Base-by-base conservation (phyloP, 1,140 invertebrate genomes). In the Armadillidium nasatum region DNA sequence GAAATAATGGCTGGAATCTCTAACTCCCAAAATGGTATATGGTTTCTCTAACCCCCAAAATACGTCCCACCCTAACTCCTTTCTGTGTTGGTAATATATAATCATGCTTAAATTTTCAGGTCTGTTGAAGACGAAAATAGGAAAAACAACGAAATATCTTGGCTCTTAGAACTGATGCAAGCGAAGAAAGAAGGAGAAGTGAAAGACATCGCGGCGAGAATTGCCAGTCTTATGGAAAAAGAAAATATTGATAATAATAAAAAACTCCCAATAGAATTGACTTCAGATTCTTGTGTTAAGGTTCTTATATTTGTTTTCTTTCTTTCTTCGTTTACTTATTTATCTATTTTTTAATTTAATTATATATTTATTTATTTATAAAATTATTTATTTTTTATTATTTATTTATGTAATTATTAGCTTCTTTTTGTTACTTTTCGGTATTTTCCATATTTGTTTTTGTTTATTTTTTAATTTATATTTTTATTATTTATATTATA, bases 101-200 rank as follows among this genome's bases (percentile, higher is more conserved):
- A n/a, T 50, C 46, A 50, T 10, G 46, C 9, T 50, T 50, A 15
- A 50, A 50, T 50, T 15, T 15, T 50, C 74, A 82, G 76, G 67
- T 74, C 78, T 67, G 81, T 82, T 43, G 82, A 83, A 71, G 81
- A 83, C 69, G 81, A 83, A 78, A 83, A 83, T 23, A 71, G 82
- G 0, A 83, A 83, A 44, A 83, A 83, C 66, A 74, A 74, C 45
- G 81, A 82, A 72, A 72, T 83, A 85, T 85, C 90, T 0, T 91
- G 90, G 90, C 83, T 87, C 80, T 81, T 87, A 68, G 87, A 87
- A 44, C 86, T 86, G 83, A 86, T 86, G 82, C 88, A 88, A 77
- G 85, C 85, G 10, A 87, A 87, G 76, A 71, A 78, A 7, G 82
- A 81, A 11, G 78, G 73, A 43, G 80, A 82, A 60, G 50, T 13